Conservation (phyloP, 1,140 invertebrate species). For the Drosophila arawakana region DNA sequence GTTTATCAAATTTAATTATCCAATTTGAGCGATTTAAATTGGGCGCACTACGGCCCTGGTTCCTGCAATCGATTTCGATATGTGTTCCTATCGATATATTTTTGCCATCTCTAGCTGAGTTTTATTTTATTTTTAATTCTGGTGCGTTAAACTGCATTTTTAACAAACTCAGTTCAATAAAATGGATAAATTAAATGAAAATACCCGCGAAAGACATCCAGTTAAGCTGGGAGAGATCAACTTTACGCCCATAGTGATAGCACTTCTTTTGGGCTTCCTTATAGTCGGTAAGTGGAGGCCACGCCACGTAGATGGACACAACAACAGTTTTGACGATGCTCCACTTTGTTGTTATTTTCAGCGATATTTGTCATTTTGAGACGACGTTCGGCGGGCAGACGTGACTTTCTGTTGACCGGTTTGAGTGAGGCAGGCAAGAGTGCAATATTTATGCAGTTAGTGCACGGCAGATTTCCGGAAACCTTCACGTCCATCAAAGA, state of each 20-base stretch:
- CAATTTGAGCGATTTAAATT: neutral
- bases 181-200: slow-evolving; percentile 74
- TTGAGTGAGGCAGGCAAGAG: slow-evolving; percentile 95
- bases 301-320: slow-evolving; percentile 57
- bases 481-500: slow-evolving; percentile 95
- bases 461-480: slow-evolving; percentile 89
- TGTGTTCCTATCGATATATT: neutral
- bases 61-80: neutral
- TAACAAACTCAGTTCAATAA: slow-evolving; percentile 9
- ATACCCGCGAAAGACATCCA: slow-evolving; percentile 46
- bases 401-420: slow-evolving; percentile 90
- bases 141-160: slow-evolving; percentile 11
- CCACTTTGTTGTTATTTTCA: slow-evolving; percentile 26
- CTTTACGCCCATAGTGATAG: slow-evolving; percentile 85
- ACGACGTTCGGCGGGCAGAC: slow-evolving; percentile 61
- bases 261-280: slow-evolving; percentile 85
- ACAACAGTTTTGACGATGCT: slow-evolving; percentile 31
- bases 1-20: too few relatives aligned
- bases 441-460: slow-evolving; percentile 90
- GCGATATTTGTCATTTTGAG: slow-evolving; percentile 82
- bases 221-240: slow-evolving; percentile 82
- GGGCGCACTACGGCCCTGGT: slow-evolving; percentile 15
- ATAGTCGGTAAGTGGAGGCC: slow-evolving; percentile 85
- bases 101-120: slow-evolving; percentile 7
- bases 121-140: slow-evolving; percentile 28